Conservation (phyloP, 2,888 invertebrate genomes). For the Harmothoe impar region DNA sequence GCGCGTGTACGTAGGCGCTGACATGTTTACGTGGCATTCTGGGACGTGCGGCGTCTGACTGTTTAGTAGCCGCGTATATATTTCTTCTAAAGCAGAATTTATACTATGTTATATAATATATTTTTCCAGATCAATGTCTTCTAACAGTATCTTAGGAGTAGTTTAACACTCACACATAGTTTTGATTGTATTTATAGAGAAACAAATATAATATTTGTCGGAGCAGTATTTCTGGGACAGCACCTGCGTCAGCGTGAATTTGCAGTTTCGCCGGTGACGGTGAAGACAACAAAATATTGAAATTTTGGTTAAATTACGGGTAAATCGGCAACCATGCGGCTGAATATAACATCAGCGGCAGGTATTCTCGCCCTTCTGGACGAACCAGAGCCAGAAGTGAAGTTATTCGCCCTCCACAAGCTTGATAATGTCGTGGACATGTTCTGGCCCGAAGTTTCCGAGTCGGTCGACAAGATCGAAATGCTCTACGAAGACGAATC, state of each 20-base stretch:
- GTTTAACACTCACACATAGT: too few relatives aligned
- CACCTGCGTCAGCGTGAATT: conserved; percentile 51
- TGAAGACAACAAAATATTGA: not conserved
- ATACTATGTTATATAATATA: too few relatives aligned
- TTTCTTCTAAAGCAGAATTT: too few relatives aligned
- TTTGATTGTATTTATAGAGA: too few relatives aligned
- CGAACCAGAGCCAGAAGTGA: conserved; percentile 95
- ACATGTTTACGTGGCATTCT: not conserved
- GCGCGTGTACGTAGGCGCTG: not conserved
- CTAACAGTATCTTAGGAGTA: too few relatives aligned
- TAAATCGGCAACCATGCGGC: conserved; percentile 71
- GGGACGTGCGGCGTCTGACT: too few relatives aligned
- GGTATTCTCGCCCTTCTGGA: conserved; percentile 97
- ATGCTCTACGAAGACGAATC: conserved; percentile 96
- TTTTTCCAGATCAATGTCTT: too few relatives aligned
- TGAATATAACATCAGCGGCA: conserved; percentile 83
- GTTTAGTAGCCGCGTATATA: too few relatives aligned
- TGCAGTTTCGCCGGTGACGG: conserved; percentile 55
- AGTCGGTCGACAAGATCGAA: conserved; percentile 98
- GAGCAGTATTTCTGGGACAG: not conserved
- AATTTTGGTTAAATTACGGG: conserved; percentile 21
- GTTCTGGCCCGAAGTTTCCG: conserved; percentile 99
- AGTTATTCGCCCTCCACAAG: conserved; percentile 95
- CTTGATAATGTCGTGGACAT: conserved; percentile 96
- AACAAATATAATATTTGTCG: not conserved